A percentile compares a stretch with the other conserved stretches of the same genome.
phyloP scores from a whole-genome alignment of 2,888 invertebrate species.

The Arrhopalites spinosus region DNA sequence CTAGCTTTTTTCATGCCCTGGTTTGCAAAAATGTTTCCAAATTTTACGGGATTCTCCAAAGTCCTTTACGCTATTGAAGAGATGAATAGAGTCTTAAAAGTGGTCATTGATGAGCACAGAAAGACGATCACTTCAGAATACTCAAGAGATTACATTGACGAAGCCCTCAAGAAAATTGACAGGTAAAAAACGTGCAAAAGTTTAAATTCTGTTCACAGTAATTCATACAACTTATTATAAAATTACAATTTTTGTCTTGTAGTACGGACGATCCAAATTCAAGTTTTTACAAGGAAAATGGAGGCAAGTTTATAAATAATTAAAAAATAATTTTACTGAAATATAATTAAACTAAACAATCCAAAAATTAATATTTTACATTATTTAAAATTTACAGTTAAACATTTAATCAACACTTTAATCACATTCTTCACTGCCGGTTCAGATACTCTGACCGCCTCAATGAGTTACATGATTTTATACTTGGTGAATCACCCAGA shows the following conservation, averaged over 20 bases:
- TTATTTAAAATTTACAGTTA: conserved; percentile 37
- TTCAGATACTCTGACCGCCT: conserved; percentile 45
- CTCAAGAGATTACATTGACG: conserved; percentile 40
- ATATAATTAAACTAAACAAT: not conserved
- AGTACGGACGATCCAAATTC: conserved; percentile 41
- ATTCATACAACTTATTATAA: no score
- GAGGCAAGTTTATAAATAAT: conserved; percentile 43
- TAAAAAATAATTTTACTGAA: no score
- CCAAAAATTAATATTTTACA: not conserved
- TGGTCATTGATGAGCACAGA: conserved; percentile 41
- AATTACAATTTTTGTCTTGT: no score
- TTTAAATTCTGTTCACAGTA: no score
- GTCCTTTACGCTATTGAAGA: conserved; percentile 40
- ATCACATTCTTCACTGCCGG: conserved; percentile 40
- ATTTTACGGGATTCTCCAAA: conserved; percentile 45
- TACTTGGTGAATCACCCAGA: conserved; percentile 66
- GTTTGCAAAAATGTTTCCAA: conserved; percentile 45
- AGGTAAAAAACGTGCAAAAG: not conserved
- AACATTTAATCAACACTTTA: conserved; percentile 44
- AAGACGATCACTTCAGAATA: conserved; percentile 21
- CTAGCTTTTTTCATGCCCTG: conserved; percentile 46
- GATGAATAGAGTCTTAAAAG: conserved; percentile 37
- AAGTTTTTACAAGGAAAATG: conserved; percentile 48
- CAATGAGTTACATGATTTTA: conserved; percentile 57
- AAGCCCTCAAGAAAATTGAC: conserved; percentile 41